A percentile compares a stretch with the other conserved stretches of the same genome.
These are phyloP conservation scores for Zophobas atratus DNA, from an alignment of 1,140 invertebrate genomes.

Conservation along the genomic window DNA sequence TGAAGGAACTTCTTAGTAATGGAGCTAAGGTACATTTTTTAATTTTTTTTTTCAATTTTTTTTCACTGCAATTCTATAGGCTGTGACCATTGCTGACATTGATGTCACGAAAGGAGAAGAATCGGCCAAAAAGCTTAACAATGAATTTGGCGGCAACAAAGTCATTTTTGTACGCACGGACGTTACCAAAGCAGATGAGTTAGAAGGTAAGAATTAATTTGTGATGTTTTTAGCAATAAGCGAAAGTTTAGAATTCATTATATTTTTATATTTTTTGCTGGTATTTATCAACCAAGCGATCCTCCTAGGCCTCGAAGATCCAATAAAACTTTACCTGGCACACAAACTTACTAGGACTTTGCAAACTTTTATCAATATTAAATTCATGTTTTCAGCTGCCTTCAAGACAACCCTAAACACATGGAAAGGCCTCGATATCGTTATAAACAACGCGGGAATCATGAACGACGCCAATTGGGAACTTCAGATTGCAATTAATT, in stretches of 20 bases:
- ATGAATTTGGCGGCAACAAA: slow-evolving; percentile 57
- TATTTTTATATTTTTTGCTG: not conserved
- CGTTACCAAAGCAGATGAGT: slow-evolving; percentile 56
- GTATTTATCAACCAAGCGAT: not conserved
- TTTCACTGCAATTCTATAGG: slow-evolving; percentile 51
- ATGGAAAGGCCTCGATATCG: slow-evolving; percentile 69
- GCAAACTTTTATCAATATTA: slow-evolving; percentile 35
- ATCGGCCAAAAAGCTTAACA: slow-evolving; percentile 53
- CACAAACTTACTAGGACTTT: slow-evolving; percentile 25
- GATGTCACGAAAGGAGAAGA: slow-evolving; percentile 53
- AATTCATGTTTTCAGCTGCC: slow-evolving; percentile 59
- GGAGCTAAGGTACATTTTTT: slow-evolving; percentile 76
- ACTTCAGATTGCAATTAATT: slow-evolving; percentile 69
- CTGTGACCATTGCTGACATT: slow-evolving; percentile 59
- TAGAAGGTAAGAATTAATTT: slow-evolving; percentile 54
- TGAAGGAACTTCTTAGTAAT: slow-evolving; percentile 78
- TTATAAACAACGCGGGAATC: slow-evolving; percentile 71
- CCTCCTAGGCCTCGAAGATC: not conserved
- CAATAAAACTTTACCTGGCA: slow-evolving; percentile 43
- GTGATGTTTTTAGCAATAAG: slow-evolving; percentile 13
- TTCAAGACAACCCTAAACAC: slow-evolving; percentile 64
- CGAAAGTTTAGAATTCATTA: slow-evolving; percentile 11
- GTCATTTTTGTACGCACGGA: slow-evolving; percentile 60
- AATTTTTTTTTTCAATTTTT: slow-evolving; percentile 22
- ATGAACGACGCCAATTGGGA: slow-evolving; percentile 70